Conservation (phyloP, 2,113 vertebrate genomes). For the Psilopsiagon aymara region DNA sequence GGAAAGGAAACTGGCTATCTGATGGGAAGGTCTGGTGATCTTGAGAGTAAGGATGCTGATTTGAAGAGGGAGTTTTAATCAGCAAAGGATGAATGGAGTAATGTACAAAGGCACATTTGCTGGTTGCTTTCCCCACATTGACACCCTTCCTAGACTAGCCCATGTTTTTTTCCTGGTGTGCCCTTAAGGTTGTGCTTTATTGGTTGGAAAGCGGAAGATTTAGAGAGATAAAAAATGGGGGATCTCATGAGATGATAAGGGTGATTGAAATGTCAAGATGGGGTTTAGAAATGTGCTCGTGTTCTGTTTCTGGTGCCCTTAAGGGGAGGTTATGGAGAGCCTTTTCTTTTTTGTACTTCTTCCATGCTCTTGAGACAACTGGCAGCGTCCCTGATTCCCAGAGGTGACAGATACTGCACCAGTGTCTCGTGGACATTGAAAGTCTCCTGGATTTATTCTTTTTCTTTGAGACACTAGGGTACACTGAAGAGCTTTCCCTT, state of each 20-base stretch:
- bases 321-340: background rate
- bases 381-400: background rate
- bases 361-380: background rate
- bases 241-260: background rate
- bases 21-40: background rate
- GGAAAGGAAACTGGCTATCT: background rate
- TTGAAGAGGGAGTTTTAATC: background rate
- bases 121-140: background rate
- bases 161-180: background rate
- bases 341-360: background rate
- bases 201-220: background rate
- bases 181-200: background rate
- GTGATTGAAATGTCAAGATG: background rate
- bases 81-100: background rate
- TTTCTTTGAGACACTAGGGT: background rate
- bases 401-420: background rate
- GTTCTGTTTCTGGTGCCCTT: background rate
- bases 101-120: background rate
- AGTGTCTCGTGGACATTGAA: background rate
- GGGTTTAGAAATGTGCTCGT: background rate
- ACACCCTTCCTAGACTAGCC: background rate
- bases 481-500: background rate
- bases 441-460: background rate
- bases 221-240: background rate
- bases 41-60: background rate